These are phyloP conservation scores for Oscheius sp. DNA, from an alignment of 1,140 invertebrate species.

Conservation along the genomic window DNA sequence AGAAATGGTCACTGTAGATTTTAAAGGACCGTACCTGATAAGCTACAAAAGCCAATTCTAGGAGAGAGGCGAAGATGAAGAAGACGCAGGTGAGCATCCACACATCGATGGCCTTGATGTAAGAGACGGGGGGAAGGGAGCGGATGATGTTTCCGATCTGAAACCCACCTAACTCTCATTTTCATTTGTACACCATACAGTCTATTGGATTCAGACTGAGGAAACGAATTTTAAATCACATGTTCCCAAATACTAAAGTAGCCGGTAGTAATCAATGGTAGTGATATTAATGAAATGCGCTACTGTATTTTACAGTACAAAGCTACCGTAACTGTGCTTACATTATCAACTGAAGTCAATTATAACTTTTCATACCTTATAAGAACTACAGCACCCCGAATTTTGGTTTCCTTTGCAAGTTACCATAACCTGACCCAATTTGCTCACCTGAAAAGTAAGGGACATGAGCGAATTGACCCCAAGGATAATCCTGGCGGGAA, in stretches of 20 bases:
- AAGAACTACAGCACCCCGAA: too few relatives aligned
- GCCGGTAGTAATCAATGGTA: background rate
- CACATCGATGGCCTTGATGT: constrained; percentile 49
- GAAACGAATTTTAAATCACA: background rate
- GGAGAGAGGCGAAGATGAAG: constrained; percentile 58
- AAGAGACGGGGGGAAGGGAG: constrained; percentile 59
- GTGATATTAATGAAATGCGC: too few relatives aligned
- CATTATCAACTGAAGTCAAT: too few relatives aligned
- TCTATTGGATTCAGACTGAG: too few relatives aligned
- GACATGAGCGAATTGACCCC: constrained; percentile 61
- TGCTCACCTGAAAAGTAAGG: constrained; percentile 55
- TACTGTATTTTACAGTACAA: too few relatives aligned
- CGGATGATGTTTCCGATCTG: constrained; percentile 60
- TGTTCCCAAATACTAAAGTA: background rate
- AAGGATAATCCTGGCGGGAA: constrained; percentile 56
- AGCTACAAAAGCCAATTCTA: constrained; percentile 59
- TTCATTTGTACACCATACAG: too few relatives aligned
- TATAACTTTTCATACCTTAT: too few relatives aligned
- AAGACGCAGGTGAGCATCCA: constrained; percentile 58
- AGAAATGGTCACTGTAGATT: constrained; percentile 2
- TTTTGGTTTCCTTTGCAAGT: too few relatives aligned
- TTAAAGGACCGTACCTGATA: constrained; percentile 47
- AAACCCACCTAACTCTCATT: too few relatives aligned
- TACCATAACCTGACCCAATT: too few relatives aligned
- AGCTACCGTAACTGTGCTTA: too few relatives aligned